These are phyloP conservation scores for Microtus richardsoni DNA, from an alignment of 2,113 vertebrate species.

Conservation along the genomic window DNA sequence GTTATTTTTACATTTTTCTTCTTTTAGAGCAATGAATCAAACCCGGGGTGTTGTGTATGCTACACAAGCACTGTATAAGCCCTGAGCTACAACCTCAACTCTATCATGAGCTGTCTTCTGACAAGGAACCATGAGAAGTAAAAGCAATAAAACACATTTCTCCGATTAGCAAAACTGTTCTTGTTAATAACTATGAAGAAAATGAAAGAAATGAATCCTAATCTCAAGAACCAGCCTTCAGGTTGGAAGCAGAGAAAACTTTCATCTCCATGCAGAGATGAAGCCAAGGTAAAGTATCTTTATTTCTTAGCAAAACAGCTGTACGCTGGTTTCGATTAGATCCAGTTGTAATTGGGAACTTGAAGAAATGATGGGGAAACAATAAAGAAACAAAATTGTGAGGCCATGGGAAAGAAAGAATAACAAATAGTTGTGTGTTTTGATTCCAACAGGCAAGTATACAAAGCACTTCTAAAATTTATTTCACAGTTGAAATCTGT, in stretches of 20 bases:
- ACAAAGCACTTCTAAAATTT: constrained; percentile 55
- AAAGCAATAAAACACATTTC: constrained; percentile 31
- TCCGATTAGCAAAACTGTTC: constrained; percentile 1
- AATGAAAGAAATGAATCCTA: not conserved
- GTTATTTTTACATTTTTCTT: not conserved
- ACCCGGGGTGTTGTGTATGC: not conserved
- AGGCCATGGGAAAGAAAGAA: not conserved
- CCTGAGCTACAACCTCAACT: no score
- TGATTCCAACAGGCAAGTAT: not conserved
- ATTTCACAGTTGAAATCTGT: constrained; percentile 58
- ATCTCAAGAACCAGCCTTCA: not conserved
- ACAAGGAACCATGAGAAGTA: constrained; percentile 38
- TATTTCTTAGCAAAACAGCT: constrained; percentile 23
- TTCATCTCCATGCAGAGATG: not conserved
- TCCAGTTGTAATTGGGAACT: constrained; percentile 41
- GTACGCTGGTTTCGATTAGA: not conserved
- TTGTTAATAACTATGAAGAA: not conserved
- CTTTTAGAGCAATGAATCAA: not conserved
- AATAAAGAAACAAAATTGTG: constrained; percentile 40
- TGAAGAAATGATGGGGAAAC: constrained; percentile 37
- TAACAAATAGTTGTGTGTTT: not conserved
- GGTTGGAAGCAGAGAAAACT: not conserved
- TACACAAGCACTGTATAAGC: not conserved
- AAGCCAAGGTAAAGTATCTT: constrained; percentile 27
- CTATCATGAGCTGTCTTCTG: not conserved